A percentile compares a stretch with the other conserved stretches of the same genome.
These are phyloP conservation scores for Myotis yumanensis DNA, from an alignment of 2,113 vertebrate genomes.

Conservation along the genomic window DNA sequence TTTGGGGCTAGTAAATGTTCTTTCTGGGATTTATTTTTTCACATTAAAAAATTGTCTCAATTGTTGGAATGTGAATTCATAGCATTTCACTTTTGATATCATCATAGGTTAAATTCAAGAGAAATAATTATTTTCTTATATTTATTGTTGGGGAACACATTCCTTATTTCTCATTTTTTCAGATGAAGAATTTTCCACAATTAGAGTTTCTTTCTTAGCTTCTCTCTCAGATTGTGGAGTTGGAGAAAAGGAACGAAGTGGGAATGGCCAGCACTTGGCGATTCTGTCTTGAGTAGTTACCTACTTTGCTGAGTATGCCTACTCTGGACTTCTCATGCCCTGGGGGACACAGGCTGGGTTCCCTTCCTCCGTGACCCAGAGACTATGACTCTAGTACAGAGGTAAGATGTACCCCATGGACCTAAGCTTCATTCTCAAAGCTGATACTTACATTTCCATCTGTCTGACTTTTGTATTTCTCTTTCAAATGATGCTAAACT, in stretches of 20 bases:
- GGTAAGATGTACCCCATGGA: not conserved
- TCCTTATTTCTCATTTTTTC: not conserved
- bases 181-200: not conserved
- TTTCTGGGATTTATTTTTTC: constrained; percentile 18
- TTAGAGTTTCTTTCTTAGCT: not conserved
- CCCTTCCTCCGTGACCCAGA: not conserved
- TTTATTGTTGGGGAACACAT: not conserved
- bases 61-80: not conserved
- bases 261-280: not conserved
- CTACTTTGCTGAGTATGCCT: not conserved
- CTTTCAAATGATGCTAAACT: not conserved
- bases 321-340: not conserved
- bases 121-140: not conserved
- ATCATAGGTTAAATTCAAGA: not conserved
- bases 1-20: not conserved
- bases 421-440: not conserved
- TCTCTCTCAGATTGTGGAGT: not conserved
- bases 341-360: not conserved
- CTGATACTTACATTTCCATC: not conserved
- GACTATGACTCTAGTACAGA: not conserved
- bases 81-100: not conserved
- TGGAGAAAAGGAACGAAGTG: not conserved
- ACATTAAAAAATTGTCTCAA: not conserved
- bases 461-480: not conserved
- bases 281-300: not conserved